Base-by-base conservation (phyloP, 2,113 vertebrate species). In the Chiloscyllium plagiosum region DNA sequence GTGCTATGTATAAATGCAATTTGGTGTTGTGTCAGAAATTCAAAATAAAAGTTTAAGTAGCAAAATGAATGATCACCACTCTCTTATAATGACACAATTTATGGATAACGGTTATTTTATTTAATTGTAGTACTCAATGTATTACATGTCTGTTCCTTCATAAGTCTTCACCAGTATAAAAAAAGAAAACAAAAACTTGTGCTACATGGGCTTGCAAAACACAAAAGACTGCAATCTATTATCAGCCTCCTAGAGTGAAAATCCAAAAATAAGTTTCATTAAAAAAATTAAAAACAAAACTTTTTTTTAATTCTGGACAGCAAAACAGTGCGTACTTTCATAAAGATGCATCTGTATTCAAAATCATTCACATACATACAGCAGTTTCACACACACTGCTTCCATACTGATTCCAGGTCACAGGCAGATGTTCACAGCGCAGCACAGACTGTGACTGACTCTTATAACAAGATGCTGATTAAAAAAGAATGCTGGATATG, bases 81-180 rank as follows among this genome's bases (percentile, higher is more conserved):
- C 17, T 24, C 66, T 17, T 72, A 26, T 26, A 95, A 76, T 76
- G 69, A 72, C 47, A 72, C 47, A 42, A 95, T 22, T 47, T 69
- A 95, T 47, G 24, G 66, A 52, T 72, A 72, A 72, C 33, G 94
- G 94, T 95, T 95, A 95, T 70, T 95, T 72, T 33, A 76, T 95
- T 95, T 95, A 95, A 72, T 95, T 95, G 94, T 95, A 94, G 93
- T 94, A 95, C 72, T 95, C 69, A 95, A 95, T 72, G 94, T 76
- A 95, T 95, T 76, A 47, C 94, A 95, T 76, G 68, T 95, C 94
- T 95, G 94, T 95, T 95, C 94, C 69, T 70, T 76, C 69, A 52
- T 95, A 72, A 72, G 68, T 72, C 47, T 95, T 95, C 94, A 95
- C n/a, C 68, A 72, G 20, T 52, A 95, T 47, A 70, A 69, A 95